Conservation (phyloP, 2,888 invertebrate species). For the Gerris lacustris region DNA sequence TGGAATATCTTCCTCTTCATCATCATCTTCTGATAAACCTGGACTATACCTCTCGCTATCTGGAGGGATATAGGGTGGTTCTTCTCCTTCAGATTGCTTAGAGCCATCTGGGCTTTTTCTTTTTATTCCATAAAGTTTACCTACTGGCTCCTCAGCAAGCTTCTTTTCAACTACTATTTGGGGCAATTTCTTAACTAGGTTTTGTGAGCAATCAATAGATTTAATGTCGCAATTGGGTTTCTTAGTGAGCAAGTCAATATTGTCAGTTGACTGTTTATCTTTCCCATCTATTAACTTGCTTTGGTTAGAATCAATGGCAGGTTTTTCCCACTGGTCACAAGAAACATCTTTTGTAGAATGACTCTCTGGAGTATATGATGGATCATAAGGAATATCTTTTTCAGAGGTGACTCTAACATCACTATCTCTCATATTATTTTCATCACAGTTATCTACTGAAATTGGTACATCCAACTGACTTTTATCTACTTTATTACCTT, state of each 20-base stretch:
- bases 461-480: background rate
- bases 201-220: no score
- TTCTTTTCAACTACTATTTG: no score
- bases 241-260: no score
- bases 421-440: background rate
- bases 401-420: background rate
- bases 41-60: slow-evolving; percentile 18
- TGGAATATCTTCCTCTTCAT: slow-evolving; percentile 19
- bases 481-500: background rate
- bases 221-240: no score
- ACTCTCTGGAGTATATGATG: background rate
- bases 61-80: slow-evolving; percentile 9
- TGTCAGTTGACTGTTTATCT: no score
- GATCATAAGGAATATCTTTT: background rate
- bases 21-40: slow-evolving; percentile 20
- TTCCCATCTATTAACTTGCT: no score
- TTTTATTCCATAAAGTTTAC: no score
- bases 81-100: slow-evolving; percentile 1
- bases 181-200: no score
- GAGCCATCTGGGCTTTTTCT: no score
- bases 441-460: no score
- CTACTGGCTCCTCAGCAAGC: no score
- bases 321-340: background rate
- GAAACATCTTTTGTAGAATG: background rate
- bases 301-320: background rate